Conservation (phyloP, 2,888 invertebrate species). For the Incurvaria masculella region DNA sequence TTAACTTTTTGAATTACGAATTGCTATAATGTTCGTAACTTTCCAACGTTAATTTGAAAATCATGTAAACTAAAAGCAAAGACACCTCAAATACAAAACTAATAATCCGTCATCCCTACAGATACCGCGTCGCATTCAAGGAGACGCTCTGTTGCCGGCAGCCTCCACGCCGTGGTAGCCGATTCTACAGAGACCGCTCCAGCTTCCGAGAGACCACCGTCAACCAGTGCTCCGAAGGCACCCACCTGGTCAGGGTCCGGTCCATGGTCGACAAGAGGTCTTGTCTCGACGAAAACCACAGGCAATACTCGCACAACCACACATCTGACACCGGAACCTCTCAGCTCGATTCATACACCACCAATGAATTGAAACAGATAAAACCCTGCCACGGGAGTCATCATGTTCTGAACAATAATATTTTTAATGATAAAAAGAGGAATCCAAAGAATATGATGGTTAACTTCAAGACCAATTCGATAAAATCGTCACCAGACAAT, state of each 20-base stretch:
- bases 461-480: background rate
- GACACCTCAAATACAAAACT: background rate
- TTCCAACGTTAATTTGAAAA: too few relatives aligned
- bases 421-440: background rate
- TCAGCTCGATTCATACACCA: background rate
- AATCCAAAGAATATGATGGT: background rate
- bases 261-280: conserved; percentile 18
- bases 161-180: conserved; percentile 38
- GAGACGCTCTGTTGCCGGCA: conserved; percentile 67
- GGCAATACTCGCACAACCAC: background rate
- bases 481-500: background rate
- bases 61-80: too few relatives aligned
- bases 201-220: conserved; percentile 60
- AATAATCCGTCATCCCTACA: conserved; percentile 42
- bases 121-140: conserved; percentile 75
- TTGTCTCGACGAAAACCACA: background rate
- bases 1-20: background rate
- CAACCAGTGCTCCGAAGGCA: conserved; percentile 42
- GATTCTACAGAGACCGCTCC: conserved; percentile 56
- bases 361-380: background rate
- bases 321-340: background rate
- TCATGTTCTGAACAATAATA: background rate
- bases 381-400: background rate
- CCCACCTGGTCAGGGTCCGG: conserved; percentile 41
- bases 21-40: too few relatives aligned